These are phyloP conservation scores for Linyphia triangularis DNA, from an alignment of 2,888 invertebrate species.

Conservation along the genomic window DNA sequence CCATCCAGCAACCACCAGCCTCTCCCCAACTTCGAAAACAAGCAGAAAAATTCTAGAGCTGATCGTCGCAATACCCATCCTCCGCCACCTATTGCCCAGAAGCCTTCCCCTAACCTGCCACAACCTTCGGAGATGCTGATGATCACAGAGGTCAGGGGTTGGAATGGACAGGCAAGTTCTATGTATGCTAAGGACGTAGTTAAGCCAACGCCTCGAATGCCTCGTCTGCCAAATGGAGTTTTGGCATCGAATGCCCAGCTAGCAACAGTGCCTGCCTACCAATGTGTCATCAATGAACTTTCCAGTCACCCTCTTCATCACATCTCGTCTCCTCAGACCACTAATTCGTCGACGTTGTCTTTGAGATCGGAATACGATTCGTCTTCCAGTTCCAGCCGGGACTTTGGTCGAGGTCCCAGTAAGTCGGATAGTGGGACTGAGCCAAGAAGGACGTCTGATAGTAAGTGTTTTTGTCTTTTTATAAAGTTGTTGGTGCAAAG, in stretches of 20 bases:
- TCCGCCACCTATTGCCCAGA: conserved; percentile 60
- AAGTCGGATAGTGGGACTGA: conserved; percentile 40
- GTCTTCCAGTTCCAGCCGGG: conserved; percentile 57
- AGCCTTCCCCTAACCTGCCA: conserved; percentile 44
- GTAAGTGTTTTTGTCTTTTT: background rate
- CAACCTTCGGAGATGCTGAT: conserved; percentile 64
- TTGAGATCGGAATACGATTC: conserved; percentile 55
- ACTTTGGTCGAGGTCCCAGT: conserved; percentile 35
- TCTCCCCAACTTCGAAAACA: background rate
- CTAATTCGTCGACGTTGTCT: conserved; percentile 45
- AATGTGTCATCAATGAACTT: conserved; percentile 55
- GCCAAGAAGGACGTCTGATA: conserved; percentile 21
- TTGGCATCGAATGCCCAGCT: conserved; percentile 48
- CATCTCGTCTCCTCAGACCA: conserved; percentile 20
- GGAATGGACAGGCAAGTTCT: conserved; percentile 49
- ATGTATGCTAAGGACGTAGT: conserved; percentile 58
- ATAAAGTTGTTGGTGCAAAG: no score
- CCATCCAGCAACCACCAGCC: background rate
- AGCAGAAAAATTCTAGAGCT: conserved; percentile 2
- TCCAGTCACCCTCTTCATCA: conserved; percentile 49
- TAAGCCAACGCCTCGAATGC: conserved; percentile 54
- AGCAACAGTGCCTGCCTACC: conserved; percentile 52
- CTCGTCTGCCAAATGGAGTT: conserved; percentile 39
- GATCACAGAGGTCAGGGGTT: conserved; percentile 49
- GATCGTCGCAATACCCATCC: conserved; percentile 38